Conservation (phyloP, 1,140 invertebrate genomes). For the Cotesia typhae region DNA sequence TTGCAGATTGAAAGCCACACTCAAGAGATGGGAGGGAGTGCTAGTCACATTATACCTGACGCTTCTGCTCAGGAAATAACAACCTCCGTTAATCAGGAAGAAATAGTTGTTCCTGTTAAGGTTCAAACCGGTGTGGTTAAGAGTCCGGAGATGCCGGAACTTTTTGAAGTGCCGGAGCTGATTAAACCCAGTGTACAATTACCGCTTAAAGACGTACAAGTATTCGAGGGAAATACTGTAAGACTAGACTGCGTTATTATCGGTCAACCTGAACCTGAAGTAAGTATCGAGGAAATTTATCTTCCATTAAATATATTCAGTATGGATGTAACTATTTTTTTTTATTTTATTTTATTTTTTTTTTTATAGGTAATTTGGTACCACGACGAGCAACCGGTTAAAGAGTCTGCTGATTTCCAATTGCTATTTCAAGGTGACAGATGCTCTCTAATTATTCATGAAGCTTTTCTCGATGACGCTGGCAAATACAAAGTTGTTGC, state of each 20-base stretch:
- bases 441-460: slow-evolving; percentile 80
- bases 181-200: slow-evolving; percentile 78
- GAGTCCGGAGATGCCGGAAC: slow-evolving; percentile 16
- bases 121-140: slow-evolving; percentile 16
- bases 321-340: background rate
- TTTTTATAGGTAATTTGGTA: slow-evolving; percentile 80
- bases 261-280: slow-evolving; percentile 86
- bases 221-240: slow-evolving; percentile 76
- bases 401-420: slow-evolving; percentile 84
- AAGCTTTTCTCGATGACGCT: slow-evolving; percentile 78
- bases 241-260: slow-evolving; percentile 83
- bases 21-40: slow-evolving; percentile 68
- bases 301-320: slow-evolving; percentile 9
- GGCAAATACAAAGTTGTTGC: slow-evolving; percentile 84
- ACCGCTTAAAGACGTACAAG: slow-evolving; percentile 73
- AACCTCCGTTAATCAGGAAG: slow-evolving; percentile 1
- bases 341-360: background rate
- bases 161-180: slow-evolving; percentile 49
- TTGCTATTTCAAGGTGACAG: slow-evolving; percentile 82
- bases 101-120: slow-evolving; percentile 21
- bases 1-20: slow-evolving; percentile 70
- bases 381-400: slow-evolving; percentile 83
- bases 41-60: slow-evolving; percentile 74
- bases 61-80: slow-evolving; percentile 71
- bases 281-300: slow-evolving; percentile 46